Base-by-base conservation (phyloP, 2,113 vertebrate genomes). In the Myotis brandtii region DNA sequence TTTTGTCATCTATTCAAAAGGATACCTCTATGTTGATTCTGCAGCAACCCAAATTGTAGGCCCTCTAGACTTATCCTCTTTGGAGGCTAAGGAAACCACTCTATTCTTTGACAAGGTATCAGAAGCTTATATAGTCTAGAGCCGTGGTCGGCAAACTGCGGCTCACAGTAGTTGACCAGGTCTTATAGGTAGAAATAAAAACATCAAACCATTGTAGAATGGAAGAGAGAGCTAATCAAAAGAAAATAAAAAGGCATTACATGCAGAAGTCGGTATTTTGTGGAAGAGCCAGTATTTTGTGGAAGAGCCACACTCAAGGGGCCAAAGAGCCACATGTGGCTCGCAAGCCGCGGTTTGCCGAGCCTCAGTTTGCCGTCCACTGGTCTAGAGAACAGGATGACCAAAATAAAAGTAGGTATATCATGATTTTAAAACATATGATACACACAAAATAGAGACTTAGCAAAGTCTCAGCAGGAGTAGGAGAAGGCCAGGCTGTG, bases 211-310 rank as follows among this genome's bases (percentile, higher is more conserved):
- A 46, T 1, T 59, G 62, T 13, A 92, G n/a, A 32, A 32, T 56
- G 52, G 64, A 93, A 20, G 50, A 94, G 81, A 85, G 40, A 72
- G 30, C 25, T 81, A 92, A 93, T 96, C 91, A 96, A 94, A 87
- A 72, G 80, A 59, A 80, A 82, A n/a, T n/a, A 37, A 92, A n/a
- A 90, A 92, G 52, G 20, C 72, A 87, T 87, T 95, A n/a, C n/a
- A n/a, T n/a, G n/a, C n/a, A n/a, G n/a, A n/a, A 43, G 40, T 5
- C 5, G 40, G 40, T 43, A 43, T 43, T 43, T 43, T 43, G 43
- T 43, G 43, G 43, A 43, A 43, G 43, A 43, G 43, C 37, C 37
- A 3, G 37, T 37, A 3, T 37, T 37, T 37, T 37, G 37, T 37
- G 37, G 37, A 37, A 37, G 37, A 43, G 40, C 43, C 43, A 43